These are phyloP conservation scores for Agonum fuliginosum DNA, from an alignment of 2,888 invertebrate species.

Conservation along the genomic window DNA sequence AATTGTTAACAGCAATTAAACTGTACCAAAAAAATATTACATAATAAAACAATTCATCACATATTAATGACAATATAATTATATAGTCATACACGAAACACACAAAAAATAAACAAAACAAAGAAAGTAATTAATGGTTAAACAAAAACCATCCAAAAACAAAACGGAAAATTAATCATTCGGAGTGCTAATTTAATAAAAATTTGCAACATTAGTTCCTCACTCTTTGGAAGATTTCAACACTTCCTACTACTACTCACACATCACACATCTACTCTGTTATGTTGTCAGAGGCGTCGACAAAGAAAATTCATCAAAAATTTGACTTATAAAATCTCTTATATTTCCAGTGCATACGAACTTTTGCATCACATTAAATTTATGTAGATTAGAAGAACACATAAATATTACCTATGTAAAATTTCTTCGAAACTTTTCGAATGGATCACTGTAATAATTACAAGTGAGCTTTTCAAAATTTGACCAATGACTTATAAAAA, in stretches of 20 bases:
- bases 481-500: no score
- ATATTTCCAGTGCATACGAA: no score
- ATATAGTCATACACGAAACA: background rate
- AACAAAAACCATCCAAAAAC: slow-evolving; percentile 1
- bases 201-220: background rate
- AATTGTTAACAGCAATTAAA: background rate
- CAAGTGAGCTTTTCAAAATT: no score
- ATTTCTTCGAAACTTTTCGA: no score
- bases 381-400: no score
- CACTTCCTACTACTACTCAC: background rate
- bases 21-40: background rate
- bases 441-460: no score
- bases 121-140: slow-evolving; percentile 14
- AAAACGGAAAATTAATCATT: slow-evolving; percentile 11
- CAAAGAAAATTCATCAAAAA: no score
- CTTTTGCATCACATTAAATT: no score
- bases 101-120: background rate
- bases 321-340: no score
- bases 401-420: no score
- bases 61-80: slow-evolving; percentile 13
- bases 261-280: background rate
- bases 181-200: background rate
- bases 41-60: background rate
- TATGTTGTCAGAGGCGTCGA: no score
- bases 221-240: background rate